Base-by-base conservation (phyloP, 1,140 invertebrate genomes). In the Druon quercuslanigerum region DNA sequence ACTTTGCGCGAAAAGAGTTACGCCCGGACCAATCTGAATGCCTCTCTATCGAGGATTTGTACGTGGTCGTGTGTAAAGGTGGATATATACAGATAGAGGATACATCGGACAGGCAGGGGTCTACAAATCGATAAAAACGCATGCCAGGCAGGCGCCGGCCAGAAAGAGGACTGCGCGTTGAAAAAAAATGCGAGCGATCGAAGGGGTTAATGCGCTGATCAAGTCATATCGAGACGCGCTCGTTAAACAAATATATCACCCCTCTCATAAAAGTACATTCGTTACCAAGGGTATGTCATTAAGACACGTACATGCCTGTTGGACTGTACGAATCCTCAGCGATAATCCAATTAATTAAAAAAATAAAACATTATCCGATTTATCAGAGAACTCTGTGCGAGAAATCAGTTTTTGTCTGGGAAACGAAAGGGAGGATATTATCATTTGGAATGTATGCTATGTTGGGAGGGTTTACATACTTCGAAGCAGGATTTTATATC, bases 121-220 rank as follows among this genome's bases (percentile, higher is more conserved):
- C 88, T 88, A 90, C 90, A 88, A 92, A 92, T 92, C 90, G 90
- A 92, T 92, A 92, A 91, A 91, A 92, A 92, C 90, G 90, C 90
- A 92, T 92, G 90, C 90, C 90, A 91, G 89, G 87, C 88, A 91
- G 89, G 89, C 90, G 90, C 88, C 87, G 86, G 90, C 85, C 89
- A 88, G 87, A 91, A 90, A 87, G 86, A 79, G 85, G 2, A 33
- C 25, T 86, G 87, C 85, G 86, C 88, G 88, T 33, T 33, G 86
- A 86, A 86, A 90, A n/a, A 90, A 89, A 90, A 89, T 87, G 85
- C 85, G 86, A 88, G 86, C 87, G 76, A 71, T 54, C 73, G 73
- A 82, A 66, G 86, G 87, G 87, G 89, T 89, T 89, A 90, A 90
- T 91, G 89, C 89, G 89, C 90, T 88, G 90, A 91, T 91, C 90